Conservation (phyloP, 2,113 vertebrate genomes). For the Pimephales promelas region DNA sequence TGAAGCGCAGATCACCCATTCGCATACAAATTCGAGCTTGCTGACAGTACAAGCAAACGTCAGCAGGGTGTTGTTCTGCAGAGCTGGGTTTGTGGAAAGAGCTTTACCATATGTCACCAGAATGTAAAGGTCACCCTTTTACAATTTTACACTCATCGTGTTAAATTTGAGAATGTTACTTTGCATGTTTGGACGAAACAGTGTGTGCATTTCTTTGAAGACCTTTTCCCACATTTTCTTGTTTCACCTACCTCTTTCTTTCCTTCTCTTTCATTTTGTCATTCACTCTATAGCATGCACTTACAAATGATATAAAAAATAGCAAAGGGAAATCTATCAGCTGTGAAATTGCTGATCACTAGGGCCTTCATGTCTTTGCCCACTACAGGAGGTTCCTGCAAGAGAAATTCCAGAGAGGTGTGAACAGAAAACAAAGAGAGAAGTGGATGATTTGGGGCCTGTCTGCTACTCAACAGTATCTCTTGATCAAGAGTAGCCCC, state of each 20-base stretch:
- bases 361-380: slow-evolving; percentile 72
- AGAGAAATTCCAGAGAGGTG: slow-evolving; percentile 41
- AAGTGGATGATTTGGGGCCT: slow-evolving; percentile 63
- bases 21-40: slow-evolving; percentile 46
- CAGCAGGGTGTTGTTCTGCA: slow-evolving; percentile 61
- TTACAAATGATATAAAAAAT: slow-evolving; percentile 76
- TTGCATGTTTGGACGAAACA: not conserved
- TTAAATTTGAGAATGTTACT: not conserved
- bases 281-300: slow-evolving; percentile 12
- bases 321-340: slow-evolving; percentile 72
- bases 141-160: not conserved
- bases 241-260: not conserved
- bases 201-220: too few species aligned
- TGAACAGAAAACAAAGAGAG: slow-evolving; percentile 29
- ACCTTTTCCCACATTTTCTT: not conserved
- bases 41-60: slow-evolving; percentile 26
- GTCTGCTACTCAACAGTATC: slow-evolving; percentile 55
- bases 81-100: slow-evolving; percentile 49
- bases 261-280: slow-evolving; percentile 30
- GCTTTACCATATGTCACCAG: slow-evolving; percentile 42
- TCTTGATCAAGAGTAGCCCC: slow-evolving; percentile 53
- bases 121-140: slow-evolving; percentile 43
- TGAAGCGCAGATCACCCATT: slow-evolving; percentile 26
- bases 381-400: slow-evolving; percentile 56
- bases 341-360: slow-evolving; percentile 85